These are phyloP conservation scores for Coccyzus lansbergi DNA, from an alignment of 2,797 vertebrate genomes.

Conservation along the genomic window DNA sequence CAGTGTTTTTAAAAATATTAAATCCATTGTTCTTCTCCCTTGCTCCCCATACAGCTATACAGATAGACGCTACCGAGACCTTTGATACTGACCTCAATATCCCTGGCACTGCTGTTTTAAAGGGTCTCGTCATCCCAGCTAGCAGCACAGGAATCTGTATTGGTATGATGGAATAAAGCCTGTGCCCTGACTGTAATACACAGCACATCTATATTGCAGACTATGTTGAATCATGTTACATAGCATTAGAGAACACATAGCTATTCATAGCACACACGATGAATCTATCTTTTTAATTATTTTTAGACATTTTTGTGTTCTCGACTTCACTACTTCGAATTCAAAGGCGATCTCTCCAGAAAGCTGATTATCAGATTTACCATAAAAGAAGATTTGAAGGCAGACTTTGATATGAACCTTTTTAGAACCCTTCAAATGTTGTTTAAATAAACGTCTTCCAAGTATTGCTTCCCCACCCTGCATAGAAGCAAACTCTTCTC, in stretches of 20 bases:
- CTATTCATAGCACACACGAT: accelerated
- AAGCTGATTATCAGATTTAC: neutral
- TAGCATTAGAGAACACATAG: neutral
- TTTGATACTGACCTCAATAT: neutral
- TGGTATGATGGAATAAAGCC: neutral
- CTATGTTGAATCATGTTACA: neutral
- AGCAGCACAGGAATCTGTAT: neutral
- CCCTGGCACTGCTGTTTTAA: neutral
- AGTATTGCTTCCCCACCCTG: neutral
- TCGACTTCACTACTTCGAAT: neutral
- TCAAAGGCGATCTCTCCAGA: neutral
- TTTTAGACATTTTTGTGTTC: neutral
- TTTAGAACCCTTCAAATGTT: neutral
- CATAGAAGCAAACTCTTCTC: neutral
- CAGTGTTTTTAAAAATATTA: neutral
- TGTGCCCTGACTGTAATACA: neutral
- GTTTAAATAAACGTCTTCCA: neutral
- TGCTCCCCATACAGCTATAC: neutral
- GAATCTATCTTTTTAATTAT: neutral
- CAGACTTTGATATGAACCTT: neutral
- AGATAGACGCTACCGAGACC: neutral
- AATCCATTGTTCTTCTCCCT: neutral
- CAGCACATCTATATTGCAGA: neutral
- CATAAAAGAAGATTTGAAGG: neutral
- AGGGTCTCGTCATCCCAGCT: neutral